Percentiles rank a stretch among this genome's conserved stretches.
Evolutionary conservation across 1,140 invertebrate species (phyloP).

Genomic region (Capitella teleta): DNA sequence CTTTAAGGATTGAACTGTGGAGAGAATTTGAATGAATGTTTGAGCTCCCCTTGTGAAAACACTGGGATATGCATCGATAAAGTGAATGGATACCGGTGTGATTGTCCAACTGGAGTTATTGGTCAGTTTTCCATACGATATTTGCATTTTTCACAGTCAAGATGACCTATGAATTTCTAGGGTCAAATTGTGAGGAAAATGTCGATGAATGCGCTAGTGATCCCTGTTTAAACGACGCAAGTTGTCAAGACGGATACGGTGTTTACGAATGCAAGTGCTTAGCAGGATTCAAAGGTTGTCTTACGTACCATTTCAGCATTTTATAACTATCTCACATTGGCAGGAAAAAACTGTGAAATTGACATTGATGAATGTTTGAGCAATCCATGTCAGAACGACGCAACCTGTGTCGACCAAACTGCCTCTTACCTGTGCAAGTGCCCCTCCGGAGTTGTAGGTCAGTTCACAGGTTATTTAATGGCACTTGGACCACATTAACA

Average conservation of each 20-base stretch:
- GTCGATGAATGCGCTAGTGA: slow-evolving; percentile 2
- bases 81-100: slow-evolving; percentile 75
- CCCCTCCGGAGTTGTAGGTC: slow-evolving; percentile 11
- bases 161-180: no score
- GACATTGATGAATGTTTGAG: slow-evolving; percentile 23
- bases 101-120: slow-evolving; percentile 55
- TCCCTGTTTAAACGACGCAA: slow-evolving; percentile 2
- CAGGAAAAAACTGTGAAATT: slow-evolving; percentile 15
- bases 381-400: slow-evolving; percentile 83
- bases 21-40: slow-evolving; percentile 57
- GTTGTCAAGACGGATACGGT: slow-evolving; percentile 44
- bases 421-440: slow-evolving; percentile 2
- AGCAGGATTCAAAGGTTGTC: no score
- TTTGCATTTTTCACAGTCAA: no score
- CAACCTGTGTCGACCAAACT: slow-evolving; percentile 60
- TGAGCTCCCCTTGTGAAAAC: slow-evolving; percentile 6
- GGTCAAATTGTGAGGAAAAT: slow-evolving; percentile 8
- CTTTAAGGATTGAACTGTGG: slow-evolving; percentile 78
- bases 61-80: slow-evolving; percentile 5
- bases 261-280: no score
- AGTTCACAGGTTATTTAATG: no score
- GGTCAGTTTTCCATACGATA: slow-evolving; percentile 53
- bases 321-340: no score
- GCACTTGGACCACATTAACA: no score
- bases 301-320: no score